Conservation (phyloP, 2,797 vertebrate genomes). For the Momotus momota region DNA sequence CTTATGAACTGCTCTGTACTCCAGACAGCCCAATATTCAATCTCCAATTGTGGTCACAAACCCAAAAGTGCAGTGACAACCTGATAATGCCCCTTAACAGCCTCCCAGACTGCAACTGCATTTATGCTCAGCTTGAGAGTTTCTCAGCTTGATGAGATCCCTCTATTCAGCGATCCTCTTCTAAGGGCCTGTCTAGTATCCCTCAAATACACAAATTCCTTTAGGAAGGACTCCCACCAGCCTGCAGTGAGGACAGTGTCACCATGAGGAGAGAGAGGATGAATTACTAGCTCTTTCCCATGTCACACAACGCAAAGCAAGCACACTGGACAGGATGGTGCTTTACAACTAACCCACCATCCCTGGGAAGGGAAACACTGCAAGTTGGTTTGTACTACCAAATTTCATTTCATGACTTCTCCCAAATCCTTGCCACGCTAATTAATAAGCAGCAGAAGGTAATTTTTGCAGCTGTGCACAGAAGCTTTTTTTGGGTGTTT, state of each 20-base stretch:
- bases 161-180: not conserved
- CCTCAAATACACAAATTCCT: not conserved
- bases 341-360: not conserved
- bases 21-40: not conserved
- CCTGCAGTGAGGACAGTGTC: not conserved
- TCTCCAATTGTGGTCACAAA: not conserved
- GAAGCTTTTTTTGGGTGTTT: not conserved
- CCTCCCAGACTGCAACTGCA: fast-evolving
- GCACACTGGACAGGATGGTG: not conserved
- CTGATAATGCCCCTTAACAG: not conserved
- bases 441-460: not conserved
- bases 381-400: not conserved
- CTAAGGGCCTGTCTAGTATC: not conserved
- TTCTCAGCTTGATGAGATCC: not conserved
- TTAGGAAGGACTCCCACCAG: not conserved
- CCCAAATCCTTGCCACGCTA: not conserved
- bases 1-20: not conserved
- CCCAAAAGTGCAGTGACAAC: not conserved
- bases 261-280: not conserved
- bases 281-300: not conserved
- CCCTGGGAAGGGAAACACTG: not conserved
- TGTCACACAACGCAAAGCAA: fast-evolving
- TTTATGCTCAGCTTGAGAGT: not conserved
- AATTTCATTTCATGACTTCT: not conserved
- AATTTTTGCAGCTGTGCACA: not conserved